Evolutionary conservation across 2,797 vertebrate species (phyloP).

Genomic region (Sebastes diploproa): DNA sequence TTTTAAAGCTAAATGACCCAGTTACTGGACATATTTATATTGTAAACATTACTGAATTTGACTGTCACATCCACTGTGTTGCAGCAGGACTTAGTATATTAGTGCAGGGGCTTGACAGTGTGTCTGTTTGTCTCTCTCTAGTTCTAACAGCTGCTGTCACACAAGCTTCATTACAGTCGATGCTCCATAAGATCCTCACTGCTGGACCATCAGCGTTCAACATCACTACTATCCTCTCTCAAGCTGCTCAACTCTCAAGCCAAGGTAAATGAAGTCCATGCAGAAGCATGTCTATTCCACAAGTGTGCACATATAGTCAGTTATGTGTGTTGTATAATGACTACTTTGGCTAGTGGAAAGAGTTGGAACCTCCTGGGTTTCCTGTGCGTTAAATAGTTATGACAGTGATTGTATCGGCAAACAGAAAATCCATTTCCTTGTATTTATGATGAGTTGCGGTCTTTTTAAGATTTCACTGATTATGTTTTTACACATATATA

Average conservation of each 20-base stretch:
- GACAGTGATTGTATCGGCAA: too few relatives aligned
- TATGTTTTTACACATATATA: background rate
- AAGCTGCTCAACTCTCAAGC: conserved; percentile 95
- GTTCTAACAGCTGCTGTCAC: conserved; percentile 99
- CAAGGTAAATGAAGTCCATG: conserved; percentile 84
- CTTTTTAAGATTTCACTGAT: background rate
- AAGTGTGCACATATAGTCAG: background rate
- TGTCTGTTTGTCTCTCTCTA: conserved; percentile 61
- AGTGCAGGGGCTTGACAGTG: background rate
- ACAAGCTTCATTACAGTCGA: conserved; percentile 98
- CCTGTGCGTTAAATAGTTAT: background rate
- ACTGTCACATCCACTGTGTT: background rate
- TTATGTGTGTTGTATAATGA: background rate
- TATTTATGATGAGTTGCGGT: background rate
- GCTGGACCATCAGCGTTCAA: conserved; percentile 98
- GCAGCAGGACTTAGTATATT: background rate
- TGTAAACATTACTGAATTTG: background rate
- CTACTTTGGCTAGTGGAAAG: background rate
- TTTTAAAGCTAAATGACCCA: background rate
- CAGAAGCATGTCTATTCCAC: background rate
- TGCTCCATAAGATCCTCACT: conserved; percentile 99
- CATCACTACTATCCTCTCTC: conserved; percentile 97
- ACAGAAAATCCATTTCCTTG: background rate
- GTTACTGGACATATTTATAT: background rate
- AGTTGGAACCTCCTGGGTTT: background rate